These are phyloP conservation scores for Mesembrinibis cayennensis DNA, from an alignment of 2,113 vertebrate species.

Conservation along the genomic window DNA sequence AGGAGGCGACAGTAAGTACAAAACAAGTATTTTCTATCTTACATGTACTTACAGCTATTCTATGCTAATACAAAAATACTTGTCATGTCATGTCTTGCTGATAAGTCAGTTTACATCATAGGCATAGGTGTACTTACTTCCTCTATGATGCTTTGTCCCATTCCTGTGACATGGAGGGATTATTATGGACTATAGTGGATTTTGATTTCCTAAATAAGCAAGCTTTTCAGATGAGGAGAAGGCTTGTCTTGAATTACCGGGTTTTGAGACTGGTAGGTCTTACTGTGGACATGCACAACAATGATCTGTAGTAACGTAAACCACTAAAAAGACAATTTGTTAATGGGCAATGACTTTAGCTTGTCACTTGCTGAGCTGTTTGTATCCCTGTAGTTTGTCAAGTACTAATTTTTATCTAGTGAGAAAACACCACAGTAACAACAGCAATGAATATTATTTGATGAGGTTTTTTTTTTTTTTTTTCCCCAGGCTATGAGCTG, in stretches of 20 bases:
- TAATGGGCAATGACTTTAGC: background rate
- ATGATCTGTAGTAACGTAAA: background rate
- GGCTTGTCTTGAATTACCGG: background rate
- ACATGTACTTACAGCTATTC: background rate
- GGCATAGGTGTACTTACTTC: background rate
- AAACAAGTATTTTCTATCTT: background rate
- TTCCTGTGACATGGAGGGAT: background rate
- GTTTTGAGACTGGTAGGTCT: background rate
- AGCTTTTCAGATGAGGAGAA: background rate
- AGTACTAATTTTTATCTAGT: background rate
- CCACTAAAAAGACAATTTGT: background rate
- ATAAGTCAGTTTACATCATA: background rate
- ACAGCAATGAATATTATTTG: background rate
- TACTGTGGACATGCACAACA: background rate
- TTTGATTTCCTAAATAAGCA: background rate
- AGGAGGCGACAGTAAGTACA: conserved; percentile 95
- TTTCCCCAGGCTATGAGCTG: conserved; percentile 90
- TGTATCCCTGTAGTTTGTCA: background rate
- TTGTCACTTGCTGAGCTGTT: background rate
- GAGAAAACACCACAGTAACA: background rate
- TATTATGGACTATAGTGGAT: background rate
- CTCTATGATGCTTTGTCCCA: background rate
- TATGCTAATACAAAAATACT: background rate
- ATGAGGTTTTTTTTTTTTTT: background rate
- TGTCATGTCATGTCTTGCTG: background rate